Percentiles rank a stretch among this genome's conserved stretches.
Conservation (phyloP, 2,797 vertebrate genomes). For the Gymnothorax reevesii region DNA sequence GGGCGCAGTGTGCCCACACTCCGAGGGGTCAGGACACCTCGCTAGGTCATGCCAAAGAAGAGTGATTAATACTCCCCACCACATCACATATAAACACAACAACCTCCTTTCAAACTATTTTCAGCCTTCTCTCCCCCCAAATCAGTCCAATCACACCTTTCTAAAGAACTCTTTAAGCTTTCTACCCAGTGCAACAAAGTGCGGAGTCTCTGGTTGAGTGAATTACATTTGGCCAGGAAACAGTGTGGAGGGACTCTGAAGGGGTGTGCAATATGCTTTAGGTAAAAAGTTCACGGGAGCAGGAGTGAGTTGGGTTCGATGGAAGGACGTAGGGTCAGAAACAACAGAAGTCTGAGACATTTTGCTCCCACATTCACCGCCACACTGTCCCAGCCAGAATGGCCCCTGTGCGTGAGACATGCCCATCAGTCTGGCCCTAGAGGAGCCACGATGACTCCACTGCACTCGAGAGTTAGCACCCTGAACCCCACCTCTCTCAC, state of each 20-base stretch:
- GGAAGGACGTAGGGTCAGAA: background rate
- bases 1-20: constrained; percentile 41
- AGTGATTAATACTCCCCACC: constrained; percentile 46
- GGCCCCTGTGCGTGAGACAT: background rate
- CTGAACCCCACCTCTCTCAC: background rate
- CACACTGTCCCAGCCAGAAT: background rate
- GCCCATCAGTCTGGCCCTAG: background rate
- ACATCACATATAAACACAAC: constrained; percentile 44
- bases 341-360: background rate
- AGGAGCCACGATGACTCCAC: background rate
- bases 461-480: background rate
- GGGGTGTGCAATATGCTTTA: background rate
- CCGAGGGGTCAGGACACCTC: constrained; percentile 47
- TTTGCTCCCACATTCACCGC: background rate
- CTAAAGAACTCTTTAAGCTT: background rate
- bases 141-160: background rate
- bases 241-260: background rate
- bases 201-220: background rate
- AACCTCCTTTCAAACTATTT: constrained; percentile 52
- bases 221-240: constrained; percentile 17
- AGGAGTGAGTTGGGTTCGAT: background rate
- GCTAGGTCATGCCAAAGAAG: constrained; percentile 28
- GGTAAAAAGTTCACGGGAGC: background rate
- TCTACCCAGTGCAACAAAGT: background rate
- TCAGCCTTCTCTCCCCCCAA: background rate